Percentiles rank a stretch among this genome's conserved stretches.
phyloP scores from a whole-genome alignment of 2,113 vertebrate genomes.

The Amazona guildingii region DNA sequence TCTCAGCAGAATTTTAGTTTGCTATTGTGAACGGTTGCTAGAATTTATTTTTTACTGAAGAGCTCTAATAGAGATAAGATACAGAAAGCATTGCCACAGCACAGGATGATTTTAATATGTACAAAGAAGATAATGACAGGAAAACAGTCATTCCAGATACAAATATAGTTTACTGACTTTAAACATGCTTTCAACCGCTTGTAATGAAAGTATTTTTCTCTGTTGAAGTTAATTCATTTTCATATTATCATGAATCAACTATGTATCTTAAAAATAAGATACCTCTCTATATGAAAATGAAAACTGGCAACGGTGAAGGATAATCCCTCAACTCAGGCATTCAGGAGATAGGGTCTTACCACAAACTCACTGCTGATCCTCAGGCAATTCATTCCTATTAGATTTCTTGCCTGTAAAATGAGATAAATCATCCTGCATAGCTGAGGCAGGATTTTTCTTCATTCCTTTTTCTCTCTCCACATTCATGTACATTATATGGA shows the following conservation, averaged over 20 bases:
- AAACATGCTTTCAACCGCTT: not conserved
- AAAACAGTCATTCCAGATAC: not conserved
- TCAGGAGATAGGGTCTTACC: not conserved
- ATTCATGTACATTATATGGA: not conserved
- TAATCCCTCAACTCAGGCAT: not conserved
- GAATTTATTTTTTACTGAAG: constrained; percentile 8
- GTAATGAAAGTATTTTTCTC: constrained; percentile 2
- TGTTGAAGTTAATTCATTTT: not conserved
- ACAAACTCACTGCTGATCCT: not conserved
- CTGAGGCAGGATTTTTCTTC: not conserved
- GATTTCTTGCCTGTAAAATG: not conserved
- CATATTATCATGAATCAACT: not conserved
- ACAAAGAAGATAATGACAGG: not conserved
- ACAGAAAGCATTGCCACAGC: not conserved
- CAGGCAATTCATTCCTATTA: not conserved
- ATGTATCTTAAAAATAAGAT: constrained; percentile 5
- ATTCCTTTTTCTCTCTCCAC: not conserved
- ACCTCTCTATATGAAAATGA: not conserved
- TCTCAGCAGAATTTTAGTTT: constrained; percentile 16
- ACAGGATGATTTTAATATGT: constrained; percentile 13
- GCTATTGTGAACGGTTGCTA: not conserved
- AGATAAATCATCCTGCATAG: not conserved
- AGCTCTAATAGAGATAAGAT: constrained; percentile 18
- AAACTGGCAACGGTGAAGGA: not conserved
- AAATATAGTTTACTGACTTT: not conserved